A percentile compares a stretch with the other conserved stretches of the same genome.
These are phyloP conservation scores for Petrolisthes cinctipes DNA, from an alignment of 2,888 invertebrate species.

Conservation along the genomic window DNA sequence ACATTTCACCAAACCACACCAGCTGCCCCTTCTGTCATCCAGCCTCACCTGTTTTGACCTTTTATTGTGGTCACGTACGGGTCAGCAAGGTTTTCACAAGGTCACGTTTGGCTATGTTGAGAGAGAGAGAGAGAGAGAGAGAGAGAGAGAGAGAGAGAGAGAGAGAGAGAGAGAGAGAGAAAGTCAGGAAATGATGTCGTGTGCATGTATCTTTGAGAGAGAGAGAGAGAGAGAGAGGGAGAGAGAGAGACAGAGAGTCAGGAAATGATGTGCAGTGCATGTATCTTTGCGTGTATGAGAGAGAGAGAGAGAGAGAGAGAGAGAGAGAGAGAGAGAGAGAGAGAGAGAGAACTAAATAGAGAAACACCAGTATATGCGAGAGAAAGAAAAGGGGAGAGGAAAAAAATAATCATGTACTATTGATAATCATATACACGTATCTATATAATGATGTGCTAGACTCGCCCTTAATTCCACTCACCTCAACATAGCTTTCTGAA, in stretches of 20 bases:
- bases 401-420: not conserved
- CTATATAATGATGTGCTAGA: too few relatives aligned
- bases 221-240: not conserved
- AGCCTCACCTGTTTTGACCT: too few relatives aligned
- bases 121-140: not conserved
- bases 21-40: too few relatives aligned
- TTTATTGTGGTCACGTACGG: too few relatives aligned
- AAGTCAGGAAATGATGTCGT: too few relatives aligned
- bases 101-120: not conserved
- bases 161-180: slow-evolving; percentile 7
- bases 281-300: not conserved
- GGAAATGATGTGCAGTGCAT: not conserved
- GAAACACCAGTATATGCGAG: not conserved
- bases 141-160: not conserved
- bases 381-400: not conserved
- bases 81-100: too few relatives aligned
- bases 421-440: too few relatives aligned
- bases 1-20: too few relatives aligned
- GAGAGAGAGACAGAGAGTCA: not conserved
- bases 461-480: too few relatives aligned
- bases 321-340: not conserved
- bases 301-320: slow-evolving; percentile 7
- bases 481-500: too few relatives aligned
- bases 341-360: not conserved
- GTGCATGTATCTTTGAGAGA: too few relatives aligned